phyloP scores from a whole-genome alignment of 2,888 invertebrate species.

The Gari tellinella region DNA sequence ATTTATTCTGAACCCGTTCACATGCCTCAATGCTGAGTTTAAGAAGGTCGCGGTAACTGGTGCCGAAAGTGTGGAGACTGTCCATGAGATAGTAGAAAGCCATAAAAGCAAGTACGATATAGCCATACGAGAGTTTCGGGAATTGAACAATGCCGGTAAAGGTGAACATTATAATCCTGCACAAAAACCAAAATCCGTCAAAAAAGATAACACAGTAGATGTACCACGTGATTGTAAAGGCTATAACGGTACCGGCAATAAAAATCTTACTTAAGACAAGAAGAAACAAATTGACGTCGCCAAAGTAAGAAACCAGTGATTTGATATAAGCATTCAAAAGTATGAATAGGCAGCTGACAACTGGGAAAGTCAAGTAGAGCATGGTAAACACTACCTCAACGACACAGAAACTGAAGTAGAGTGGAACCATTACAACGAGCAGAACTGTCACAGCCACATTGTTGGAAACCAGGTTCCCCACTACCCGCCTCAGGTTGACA shows the following conservation, averaged over 20 bases:
- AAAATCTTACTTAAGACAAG: slow-evolving; percentile 7
- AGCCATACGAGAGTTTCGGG: slow-evolving; percentile 44
- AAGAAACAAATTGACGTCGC: not conserved
- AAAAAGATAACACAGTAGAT: slow-evolving; percentile 46
- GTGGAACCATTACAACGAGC: not conserved
- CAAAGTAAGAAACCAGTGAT: not conserved
- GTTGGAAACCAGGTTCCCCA: not conserved
- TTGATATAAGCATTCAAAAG: slow-evolving; percentile 22
- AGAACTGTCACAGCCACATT: not conserved
- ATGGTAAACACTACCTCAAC: slow-evolving; percentile 15
- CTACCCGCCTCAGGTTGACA: not conserved
- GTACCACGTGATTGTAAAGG: slow-evolving; percentile 37
- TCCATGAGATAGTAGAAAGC: slow-evolving; percentile 41
- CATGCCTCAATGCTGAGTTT: slow-evolving; percentile 32
- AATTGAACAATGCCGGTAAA: slow-evolving; percentile 43
- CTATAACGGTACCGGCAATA: not conserved
- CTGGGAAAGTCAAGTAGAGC: slow-evolving; percentile 36
- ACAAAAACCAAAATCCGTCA: slow-evolving; percentile 49
- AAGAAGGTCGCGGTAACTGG: slow-evolving; percentile 33
- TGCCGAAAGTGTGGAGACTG: slow-evolving; percentile 26
- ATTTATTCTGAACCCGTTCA: not conserved
- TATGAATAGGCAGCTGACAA: slow-evolving; percentile 30
- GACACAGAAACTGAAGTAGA: slow-evolving; percentile 26
- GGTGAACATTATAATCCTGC: slow-evolving; percentile 43
- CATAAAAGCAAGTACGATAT: slow-evolving; percentile 46